Evolutionary conservation across 1,140 invertebrate genomes (phyloP).

Genomic region (Drosophila pseudoobscura): DNA sequence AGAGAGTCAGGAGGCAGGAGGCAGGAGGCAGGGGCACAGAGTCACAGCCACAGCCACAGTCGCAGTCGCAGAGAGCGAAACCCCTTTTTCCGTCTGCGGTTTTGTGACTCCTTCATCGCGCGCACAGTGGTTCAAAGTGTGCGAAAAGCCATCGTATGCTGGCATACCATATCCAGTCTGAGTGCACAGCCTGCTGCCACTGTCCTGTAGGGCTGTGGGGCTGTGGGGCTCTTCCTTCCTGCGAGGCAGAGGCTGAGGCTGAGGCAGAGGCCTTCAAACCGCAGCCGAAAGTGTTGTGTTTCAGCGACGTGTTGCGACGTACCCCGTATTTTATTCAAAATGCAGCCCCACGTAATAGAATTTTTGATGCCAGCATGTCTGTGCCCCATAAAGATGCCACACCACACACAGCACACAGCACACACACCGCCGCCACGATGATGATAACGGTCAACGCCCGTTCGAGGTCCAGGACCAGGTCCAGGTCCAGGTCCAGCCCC

Average conservation of each 20-base stretch:
- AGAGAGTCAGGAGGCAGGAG: slow-evolving; percentile 2
- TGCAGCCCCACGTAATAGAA: slow-evolving; percentile 77
- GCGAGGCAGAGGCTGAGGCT: neutral
- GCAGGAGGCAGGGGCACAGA: slow-evolving; percentile 23
- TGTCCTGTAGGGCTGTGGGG: slow-evolving; percentile 22
- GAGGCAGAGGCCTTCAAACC: slow-evolving; percentile 32
- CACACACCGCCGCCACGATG: neutral
- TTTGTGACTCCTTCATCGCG: slow-evolving; percentile 30
- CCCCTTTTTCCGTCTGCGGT: slow-evolving; percentile 56
- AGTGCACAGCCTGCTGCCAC: neutral
- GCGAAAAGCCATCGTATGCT: neutral
- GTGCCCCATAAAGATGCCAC: slow-evolving; percentile 77
- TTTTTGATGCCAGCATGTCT: slow-evolving; percentile 81
- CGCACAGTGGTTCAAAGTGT: slow-evolving; percentile 23
- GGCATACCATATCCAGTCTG: neutral
- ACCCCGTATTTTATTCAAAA: slow-evolving; percentile 78
- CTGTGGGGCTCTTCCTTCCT: slow-evolving; percentile 37
- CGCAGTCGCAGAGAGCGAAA: slow-evolving; percentile 35
- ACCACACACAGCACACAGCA: slow-evolving; percentile 23
- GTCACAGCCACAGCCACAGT: slow-evolving; percentile 35
- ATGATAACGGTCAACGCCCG: slow-evolving; percentile 75
- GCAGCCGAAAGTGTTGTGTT: slow-evolving; percentile 78
- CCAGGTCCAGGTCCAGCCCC: neutral
- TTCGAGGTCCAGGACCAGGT: slow-evolving; percentile 15
- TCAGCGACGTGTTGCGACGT: slow-evolving; percentile 56